These are phyloP conservation scores for Pseudomyrmex sp. DNA, from an alignment of 1,140 invertebrate species.

Conservation along the genomic window DNA sequence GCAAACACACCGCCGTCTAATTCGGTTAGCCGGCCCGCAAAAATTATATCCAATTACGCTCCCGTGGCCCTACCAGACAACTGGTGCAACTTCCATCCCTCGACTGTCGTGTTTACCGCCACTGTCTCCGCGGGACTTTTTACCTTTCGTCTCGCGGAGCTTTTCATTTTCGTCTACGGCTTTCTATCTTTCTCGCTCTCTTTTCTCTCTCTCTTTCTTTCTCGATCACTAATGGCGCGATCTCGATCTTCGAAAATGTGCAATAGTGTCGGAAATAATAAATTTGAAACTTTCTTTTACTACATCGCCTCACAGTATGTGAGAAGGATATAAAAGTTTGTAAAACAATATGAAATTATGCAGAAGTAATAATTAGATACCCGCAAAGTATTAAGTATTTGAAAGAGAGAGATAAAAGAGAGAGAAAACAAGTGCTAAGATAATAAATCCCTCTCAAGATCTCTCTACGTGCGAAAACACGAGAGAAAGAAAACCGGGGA, in stretches of 20 bases:
- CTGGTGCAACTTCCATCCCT: slow-evolving; percentile 63
- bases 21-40: slow-evolving; percentile 77
- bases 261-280: slow-evolving; percentile 3
- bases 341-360: neutral
- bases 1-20: slow-evolving; percentile 77
- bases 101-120: slow-evolving; percentile 58
- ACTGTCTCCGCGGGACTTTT: slow-evolving; percentile 42
- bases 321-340: neutral
- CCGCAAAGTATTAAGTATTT: neutral
- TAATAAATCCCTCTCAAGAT: no score
- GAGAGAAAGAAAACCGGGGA: neutral
- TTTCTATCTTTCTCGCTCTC: neutral
- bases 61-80: slow-evolving; percentile 60
- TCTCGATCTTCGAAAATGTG: neutral
- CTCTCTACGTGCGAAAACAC: neutral
- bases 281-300: neutral
- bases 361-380: neutral
- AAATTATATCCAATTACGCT: slow-evolving; percentile 79
- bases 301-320: no score
- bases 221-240: slow-evolving; percentile 7
- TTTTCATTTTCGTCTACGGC: neutral
- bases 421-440: no score
- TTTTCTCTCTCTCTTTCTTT: neutral
- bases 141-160: slow-evolving; percentile 40
- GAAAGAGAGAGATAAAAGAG: neutral